Base-by-base conservation (phyloP, 2,113 vertebrate species). In the Chroicocephalus ridibundus region DNA sequence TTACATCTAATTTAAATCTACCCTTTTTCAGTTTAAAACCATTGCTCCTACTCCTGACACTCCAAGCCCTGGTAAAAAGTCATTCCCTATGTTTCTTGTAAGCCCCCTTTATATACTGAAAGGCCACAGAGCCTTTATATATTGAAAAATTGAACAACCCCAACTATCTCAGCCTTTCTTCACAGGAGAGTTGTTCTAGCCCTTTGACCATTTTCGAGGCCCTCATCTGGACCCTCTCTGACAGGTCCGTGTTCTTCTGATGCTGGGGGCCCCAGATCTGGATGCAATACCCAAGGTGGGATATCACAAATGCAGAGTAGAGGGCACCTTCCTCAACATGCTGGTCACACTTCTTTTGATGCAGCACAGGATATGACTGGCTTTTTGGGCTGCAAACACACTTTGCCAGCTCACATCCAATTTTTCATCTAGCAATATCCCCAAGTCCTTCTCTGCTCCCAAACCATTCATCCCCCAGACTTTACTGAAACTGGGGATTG, bases 201-300 rank as follows among this genome's bases (percentile, higher is more conserved):
- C 6, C 9, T 68, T 29, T 42, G 15, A 46, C 9, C 3, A 13
- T 42, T 91, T 91, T 58, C 4, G 10, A 52, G 5, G 29, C 13
- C 4, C 1, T 76, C 15, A 16, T 49, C 27, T 70, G 16, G 13
- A 32, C 9, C 5, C 2, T 38, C 2, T 47, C 15, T 36, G 15
- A 74, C 20, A 54, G 13, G 19, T 29, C 17, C 1, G 25, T n/a
- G 5, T 10, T 15, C 42, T 94, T 68, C 18, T 25, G 17, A 1
- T 44, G 17, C 31, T 69, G 20, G 82, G 5, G 13, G 8, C 4
- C 5, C 9, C 26, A 86, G 20, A 86, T 7, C 4, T 72, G 38
- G 26, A 34, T n/a, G 6, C 9, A 49, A 5, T 29, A 38, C 15
- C 42, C 26, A 5, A n/a, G 5, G 6, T 21, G 3, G 5, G 2